phyloP scores from a whole-genome alignment of 2,113 vertebrate species.

The Atlantisia rogersi region DNA sequence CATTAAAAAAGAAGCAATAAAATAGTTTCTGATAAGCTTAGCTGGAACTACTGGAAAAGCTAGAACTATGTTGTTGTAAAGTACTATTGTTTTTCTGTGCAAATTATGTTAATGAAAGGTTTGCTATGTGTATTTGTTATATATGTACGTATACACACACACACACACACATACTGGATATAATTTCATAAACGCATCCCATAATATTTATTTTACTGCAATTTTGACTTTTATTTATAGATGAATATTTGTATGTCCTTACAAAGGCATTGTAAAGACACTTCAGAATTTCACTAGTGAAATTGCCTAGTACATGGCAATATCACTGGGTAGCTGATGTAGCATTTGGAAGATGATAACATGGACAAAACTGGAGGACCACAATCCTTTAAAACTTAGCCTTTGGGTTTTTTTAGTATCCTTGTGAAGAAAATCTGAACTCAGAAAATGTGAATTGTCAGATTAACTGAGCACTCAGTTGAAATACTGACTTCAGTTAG shows the following conservation, averaged over 20 bases:
- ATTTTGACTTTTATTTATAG: not conserved
- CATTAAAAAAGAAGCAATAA: not conserved
- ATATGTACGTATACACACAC: not conserved
- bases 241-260: not conserved
- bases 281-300: not conserved
- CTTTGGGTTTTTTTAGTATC: not conserved
- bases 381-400: not conserved
- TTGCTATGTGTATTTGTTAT: not conserved
- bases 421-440: not conserved
- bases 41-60: not conserved
- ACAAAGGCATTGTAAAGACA: not conserved
- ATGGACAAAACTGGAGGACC: not conserved
- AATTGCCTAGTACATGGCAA: not conserved
- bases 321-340: not conserved
- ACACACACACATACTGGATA: not conserved
- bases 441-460: not conserved
- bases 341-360: not conserved
- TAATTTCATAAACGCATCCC: not conserved
- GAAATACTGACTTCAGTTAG: not conserved
- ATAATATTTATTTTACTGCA: not conserved
- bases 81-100: not conserved
- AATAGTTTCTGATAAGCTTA: not conserved
- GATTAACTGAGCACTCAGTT: not conserved
- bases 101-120: not conserved
- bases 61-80: not conserved